Conservation (phyloP, 2,888 invertebrate species). For the Sycophila texana region DNA sequence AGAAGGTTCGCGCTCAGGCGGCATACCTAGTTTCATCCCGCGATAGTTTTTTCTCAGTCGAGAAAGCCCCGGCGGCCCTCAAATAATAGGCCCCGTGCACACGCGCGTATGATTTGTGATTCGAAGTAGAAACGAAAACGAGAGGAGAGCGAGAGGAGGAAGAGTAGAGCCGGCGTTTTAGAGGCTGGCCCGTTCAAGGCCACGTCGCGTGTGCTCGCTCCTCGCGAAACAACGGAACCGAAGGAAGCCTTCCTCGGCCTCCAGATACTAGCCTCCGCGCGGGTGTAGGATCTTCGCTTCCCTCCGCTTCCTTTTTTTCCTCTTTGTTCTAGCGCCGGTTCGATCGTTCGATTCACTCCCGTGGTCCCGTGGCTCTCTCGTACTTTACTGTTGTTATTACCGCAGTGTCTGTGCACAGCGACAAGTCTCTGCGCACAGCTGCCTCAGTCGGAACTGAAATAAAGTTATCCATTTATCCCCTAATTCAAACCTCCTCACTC, state of each 20-base stretch:
- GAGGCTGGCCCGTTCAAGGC: constrained; percentile 47
- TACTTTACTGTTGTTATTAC: no score
- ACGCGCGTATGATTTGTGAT: constrained; percentile 60
- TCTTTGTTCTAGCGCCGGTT: neutral
- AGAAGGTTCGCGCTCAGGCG: neutral
- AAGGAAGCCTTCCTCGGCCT: neutral
- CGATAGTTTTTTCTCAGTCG: neutral
- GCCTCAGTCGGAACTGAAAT: constrained; percentile 32
- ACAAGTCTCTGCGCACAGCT: constrained; percentile 9
- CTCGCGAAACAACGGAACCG: constrained; percentile 10
- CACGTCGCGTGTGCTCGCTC: constrained; percentile 17
- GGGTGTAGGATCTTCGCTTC: neutral
- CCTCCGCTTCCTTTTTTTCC: neutral
- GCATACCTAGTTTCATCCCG: constrained; percentile 26
- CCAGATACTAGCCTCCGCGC: neutral
- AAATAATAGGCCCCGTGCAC: constrained; percentile 42
- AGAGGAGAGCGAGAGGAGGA: constrained; percentile 27
- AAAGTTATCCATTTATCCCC: constrained; percentile 53
- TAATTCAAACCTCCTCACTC: constrained; percentile 47
- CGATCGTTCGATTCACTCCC: neutral
- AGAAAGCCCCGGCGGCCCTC: constrained; percentile 3
- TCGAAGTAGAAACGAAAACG: constrained; percentile 54
- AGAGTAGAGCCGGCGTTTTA: constrained; percentile 56
- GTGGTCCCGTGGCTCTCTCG: no score
- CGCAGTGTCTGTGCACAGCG: no score